These are phyloP conservation scores for Ophion obscuratus DNA, from an alignment of 2,888 invertebrate species.

Conservation along the genomic window DNA sequence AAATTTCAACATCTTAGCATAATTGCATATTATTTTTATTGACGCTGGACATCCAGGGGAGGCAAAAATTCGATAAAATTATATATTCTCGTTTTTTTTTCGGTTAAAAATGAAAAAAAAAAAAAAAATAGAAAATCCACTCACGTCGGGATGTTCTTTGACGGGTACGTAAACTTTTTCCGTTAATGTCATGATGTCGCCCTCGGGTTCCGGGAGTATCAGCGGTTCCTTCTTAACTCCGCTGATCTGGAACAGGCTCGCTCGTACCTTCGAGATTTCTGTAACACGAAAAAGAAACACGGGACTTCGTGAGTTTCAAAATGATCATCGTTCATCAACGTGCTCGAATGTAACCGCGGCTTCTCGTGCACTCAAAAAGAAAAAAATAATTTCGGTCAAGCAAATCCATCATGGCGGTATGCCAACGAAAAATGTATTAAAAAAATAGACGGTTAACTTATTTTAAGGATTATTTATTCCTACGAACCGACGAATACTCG, in stretches of 20 bases:
- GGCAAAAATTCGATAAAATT: not conserved
- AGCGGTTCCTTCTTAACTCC: slow-evolving; percentile 97
- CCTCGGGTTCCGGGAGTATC: slow-evolving; percentile 95
- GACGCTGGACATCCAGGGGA: too few species aligned
- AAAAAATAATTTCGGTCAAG: not conserved
- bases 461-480: too few species aligned
- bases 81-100: not conserved
- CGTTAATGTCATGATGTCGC: slow-evolving; percentile 95
- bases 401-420: too few species aligned
- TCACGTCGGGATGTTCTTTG: slow-evolving; percentile 99
- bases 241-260: slow-evolving; percentile 99
- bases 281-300: slow-evolving; percentile 76
- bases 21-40: too few species aligned
- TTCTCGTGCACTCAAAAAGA: not conserved
- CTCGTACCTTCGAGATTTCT: slow-evolving; percentile 99
- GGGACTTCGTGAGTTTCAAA: not conserved
- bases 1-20: too few species aligned
- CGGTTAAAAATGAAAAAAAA: not conserved
- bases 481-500: too few species aligned
- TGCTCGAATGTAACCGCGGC: too few species aligned
- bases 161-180: slow-evolving; percentile 99
- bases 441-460: too few species aligned
- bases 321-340: not conserved
- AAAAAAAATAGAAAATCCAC: slow-evolving; percentile 80
- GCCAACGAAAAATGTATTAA: too few species aligned